Evolutionary conservation across 2,797 vertebrate genomes (phyloP).

Genomic region (Pitangus sulphuratus): DNA sequence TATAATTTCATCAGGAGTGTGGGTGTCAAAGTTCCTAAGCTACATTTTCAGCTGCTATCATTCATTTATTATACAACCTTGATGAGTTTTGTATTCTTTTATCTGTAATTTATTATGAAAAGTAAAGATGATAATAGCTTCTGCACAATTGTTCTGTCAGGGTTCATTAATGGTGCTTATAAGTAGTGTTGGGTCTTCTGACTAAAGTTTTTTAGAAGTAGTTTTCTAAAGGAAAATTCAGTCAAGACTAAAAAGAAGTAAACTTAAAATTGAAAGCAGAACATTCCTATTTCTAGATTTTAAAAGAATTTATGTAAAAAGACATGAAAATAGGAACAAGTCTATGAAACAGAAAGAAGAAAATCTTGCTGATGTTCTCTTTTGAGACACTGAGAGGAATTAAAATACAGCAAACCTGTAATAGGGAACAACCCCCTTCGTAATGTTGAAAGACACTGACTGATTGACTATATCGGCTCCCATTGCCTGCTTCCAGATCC

Average conservation of each 20-base stretch:
- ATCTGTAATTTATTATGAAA: not conserved
- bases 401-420: not conserved
- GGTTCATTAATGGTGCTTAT: not conserved
- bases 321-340: not conserved
- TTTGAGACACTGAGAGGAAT: not conserved
- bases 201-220: not conserved
- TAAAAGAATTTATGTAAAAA: not conserved
- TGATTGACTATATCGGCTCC: not conserved
- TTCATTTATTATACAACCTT: not conserved
- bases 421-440: not conserved
- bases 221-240: not conserved
- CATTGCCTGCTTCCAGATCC: not conserved
- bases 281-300: not conserved
- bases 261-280: slow-evolving; percentile 4
- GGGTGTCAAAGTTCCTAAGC: not conserved
- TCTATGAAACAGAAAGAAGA: not conserved
- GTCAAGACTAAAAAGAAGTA: not conserved
- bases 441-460: not conserved
- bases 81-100: not conserved
- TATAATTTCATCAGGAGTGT: not conserved
- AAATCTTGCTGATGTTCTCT: not conserved
- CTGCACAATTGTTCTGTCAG: not conserved
- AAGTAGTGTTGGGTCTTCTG: not conserved
- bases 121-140: not conserved
- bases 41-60: not conserved